phyloP scores from a whole-genome alignment of 1,140 invertebrate species.

The Hestina assimilis region DNA sequence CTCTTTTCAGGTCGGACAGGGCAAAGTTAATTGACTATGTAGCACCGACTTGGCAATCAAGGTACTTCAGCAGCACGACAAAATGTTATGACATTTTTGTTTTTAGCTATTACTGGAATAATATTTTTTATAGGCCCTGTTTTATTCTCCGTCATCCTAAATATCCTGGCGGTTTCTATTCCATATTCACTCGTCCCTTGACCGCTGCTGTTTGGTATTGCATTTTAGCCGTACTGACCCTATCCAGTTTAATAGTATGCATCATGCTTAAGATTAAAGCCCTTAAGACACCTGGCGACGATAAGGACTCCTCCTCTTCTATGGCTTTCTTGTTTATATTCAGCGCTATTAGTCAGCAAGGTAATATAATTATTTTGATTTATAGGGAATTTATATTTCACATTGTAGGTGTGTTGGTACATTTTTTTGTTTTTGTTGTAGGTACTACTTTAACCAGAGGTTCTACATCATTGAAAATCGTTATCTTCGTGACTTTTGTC shows the following conservation, averaged over 20 bases:
- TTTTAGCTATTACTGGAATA: no score
- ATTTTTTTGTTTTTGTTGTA: no score
- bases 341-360: conserved; percentile 74
- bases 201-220: conserved; percentile 78
- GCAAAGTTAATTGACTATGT: conserved; percentile 80
- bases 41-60: conserved; percentile 79
- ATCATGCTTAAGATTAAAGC: conserved; percentile 45
- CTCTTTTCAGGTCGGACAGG: conserved; percentile 80
- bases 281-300: conserved; percentile 21
- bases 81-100: no score
- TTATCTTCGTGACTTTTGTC: conserved; percentile 81
- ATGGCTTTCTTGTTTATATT: conserved; percentile 55
- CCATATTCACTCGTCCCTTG: conserved; percentile 81
- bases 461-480: conserved; percentile 79
- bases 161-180: conserved; percentile 76
- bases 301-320: conserved; percentile 46
- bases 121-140: conserved; percentile 66
- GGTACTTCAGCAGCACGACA: conserved; percentile 50
- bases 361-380: conserved; percentile 41
- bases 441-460: conserved; percentile 72
- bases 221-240: conserved; percentile 50
- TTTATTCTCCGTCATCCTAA: conserved; percentile 84
- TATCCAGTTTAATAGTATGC: conserved; percentile 28
- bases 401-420: no score
- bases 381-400: background rate